These are phyloP conservation scores for Daphoenositta chrysoptera DNA, from an alignment of 2,113 vertebrate genomes.

Conservation along the genomic window DNA sequence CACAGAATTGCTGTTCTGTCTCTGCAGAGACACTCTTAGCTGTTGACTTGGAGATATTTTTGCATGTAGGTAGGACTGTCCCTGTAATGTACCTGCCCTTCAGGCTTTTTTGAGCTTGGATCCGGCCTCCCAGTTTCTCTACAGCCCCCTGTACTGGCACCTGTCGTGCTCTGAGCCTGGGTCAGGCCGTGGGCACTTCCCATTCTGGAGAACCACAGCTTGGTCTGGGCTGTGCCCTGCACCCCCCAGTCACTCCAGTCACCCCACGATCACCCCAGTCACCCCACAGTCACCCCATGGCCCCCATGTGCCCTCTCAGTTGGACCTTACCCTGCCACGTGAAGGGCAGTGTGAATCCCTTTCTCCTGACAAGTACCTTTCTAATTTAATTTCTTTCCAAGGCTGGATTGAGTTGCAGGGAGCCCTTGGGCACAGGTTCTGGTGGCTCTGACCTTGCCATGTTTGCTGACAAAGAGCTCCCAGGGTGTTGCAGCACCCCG, in stretches of 20 bases:
- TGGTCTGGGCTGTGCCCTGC: not conserved
- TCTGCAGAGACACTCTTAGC: not conserved
- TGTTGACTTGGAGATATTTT: not conserved
- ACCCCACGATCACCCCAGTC: not conserved
- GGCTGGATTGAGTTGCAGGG: not conserved
- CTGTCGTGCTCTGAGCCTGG: not conserved
- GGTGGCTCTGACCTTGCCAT: not conserved
- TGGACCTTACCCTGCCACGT: not conserved
- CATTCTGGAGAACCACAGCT: not conserved
- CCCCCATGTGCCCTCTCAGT: accelerated
- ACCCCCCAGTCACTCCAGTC: not conserved
- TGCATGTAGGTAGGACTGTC: not conserved
- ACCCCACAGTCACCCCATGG: not conserved
- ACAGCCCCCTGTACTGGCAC: not conserved
- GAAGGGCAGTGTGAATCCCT: not conserved
- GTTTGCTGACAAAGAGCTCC: not conserved
- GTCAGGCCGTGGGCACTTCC: not conserved
- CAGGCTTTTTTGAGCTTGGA: not conserved
- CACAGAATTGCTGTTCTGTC: not conserved
- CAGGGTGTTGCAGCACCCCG: not conserved
- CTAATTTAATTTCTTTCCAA: not conserved
- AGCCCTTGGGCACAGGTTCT: not conserved
- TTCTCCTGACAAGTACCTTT: not conserved
- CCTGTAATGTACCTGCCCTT: not conserved
- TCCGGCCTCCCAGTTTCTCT: not conserved